Evolutionary conservation across 2,888 invertebrate genomes (phyloP).

Genomic region (Temnothorax ravouxi): DNA sequence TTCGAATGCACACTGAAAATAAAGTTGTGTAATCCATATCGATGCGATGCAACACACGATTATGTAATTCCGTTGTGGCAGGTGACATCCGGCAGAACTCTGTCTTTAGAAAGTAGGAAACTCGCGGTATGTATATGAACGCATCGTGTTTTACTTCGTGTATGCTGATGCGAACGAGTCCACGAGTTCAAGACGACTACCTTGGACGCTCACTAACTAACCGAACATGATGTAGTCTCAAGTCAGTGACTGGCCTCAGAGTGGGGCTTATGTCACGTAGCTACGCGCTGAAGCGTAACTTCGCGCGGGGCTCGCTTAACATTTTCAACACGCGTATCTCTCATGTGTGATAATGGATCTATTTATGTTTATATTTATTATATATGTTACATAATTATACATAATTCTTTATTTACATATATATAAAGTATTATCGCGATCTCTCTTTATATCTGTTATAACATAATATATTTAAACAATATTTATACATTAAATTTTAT

Average conservation of each 20-base stretch:
- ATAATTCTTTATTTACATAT: neutral
- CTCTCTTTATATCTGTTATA: neutral
- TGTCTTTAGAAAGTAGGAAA: neutral
- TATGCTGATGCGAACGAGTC: neutral
- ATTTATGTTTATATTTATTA: neutral
- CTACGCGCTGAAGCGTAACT: neutral
- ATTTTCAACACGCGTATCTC: neutral
- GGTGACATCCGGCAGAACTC: neutral
- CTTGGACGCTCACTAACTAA: conserved; percentile 37
- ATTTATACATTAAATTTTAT: neutral
- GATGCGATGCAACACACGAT: neutral
- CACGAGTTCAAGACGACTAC: conserved; percentile 33
- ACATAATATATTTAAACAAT: conserved; percentile 1
- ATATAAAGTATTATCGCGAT: neutral
- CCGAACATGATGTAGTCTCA: conserved; percentile 22
- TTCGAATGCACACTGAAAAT: too few species aligned
- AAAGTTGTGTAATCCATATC: neutral
- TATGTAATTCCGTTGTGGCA: neutral
- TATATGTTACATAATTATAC: neutral
- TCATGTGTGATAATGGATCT: neutral
- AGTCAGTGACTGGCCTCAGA: conserved; percentile 26
- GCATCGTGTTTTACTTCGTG: neutral
- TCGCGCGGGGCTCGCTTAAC: neutral
- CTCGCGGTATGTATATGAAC: neutral
- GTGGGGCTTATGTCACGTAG: conserved; percentile 15